A percentile compares a stretch with the other conserved stretches of the same genome.
Conservation (phyloP, 2,888 invertebrate genomes). For the Nephrocerus scutellatus region DNA sequence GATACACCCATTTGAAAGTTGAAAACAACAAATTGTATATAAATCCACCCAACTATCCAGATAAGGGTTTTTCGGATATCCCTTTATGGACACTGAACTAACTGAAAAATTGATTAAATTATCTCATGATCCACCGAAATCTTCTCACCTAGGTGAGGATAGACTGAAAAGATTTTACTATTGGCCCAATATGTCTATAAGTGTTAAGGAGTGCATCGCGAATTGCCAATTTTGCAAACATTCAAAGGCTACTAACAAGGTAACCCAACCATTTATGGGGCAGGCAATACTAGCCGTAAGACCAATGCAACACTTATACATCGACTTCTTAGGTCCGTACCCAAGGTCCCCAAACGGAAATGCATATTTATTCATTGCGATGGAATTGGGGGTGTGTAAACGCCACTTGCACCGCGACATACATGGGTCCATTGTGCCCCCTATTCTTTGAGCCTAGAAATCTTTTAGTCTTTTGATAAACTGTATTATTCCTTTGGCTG, state of each 20-base stretch:
- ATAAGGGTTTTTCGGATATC: neutral
- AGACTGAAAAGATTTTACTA: conserved; percentile 3
- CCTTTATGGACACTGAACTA: neutral
- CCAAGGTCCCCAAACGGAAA: no score
- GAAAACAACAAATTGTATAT: neutral
- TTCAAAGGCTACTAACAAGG: conserved; percentile 6
- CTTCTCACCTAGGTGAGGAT: conserved; percentile 1
- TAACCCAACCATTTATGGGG: conserved; percentile 3
- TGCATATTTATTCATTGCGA: no score
- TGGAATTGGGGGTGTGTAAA: no score
- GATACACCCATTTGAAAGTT: neutral
- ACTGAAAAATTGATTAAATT: neutral
- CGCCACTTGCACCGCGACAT: no score
- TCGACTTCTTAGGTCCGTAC: conserved; percentile 12
- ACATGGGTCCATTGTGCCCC: no score
- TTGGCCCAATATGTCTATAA: conserved; percentile 14
- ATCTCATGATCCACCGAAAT: neutral
- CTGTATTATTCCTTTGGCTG: no score
- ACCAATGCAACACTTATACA: conserved; percentile 5
- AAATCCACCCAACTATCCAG: neutral
- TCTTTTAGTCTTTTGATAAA: no score
- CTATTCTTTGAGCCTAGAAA: no score
- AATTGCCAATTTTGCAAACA: conserved; percentile 5
- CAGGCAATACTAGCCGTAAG: neutral
- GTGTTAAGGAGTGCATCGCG: conserved; percentile 4